phyloP scores from a whole-genome alignment of 2,113 vertebrate species.

The Hippotragus niger region DNA sequence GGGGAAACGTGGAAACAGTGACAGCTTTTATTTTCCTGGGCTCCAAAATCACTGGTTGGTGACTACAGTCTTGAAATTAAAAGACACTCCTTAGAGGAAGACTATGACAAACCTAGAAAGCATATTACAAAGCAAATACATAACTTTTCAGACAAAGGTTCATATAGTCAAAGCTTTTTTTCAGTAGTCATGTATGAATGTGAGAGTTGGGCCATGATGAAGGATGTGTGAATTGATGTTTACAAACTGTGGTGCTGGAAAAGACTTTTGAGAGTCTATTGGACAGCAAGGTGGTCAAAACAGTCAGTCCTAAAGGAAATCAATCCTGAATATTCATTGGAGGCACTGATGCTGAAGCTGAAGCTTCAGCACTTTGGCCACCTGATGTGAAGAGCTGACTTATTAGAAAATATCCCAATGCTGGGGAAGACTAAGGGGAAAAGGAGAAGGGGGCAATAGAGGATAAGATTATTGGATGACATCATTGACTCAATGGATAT shows the following conservation, averaged over 20 bases:
- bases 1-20: neutral
- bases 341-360: neutral
- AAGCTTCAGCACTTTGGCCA: neutral
- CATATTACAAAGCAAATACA: neutral
- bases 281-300: neutral
- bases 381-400: neutral
- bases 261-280: neutral
- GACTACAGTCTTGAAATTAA: neutral
- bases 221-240: neutral
- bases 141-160: neutral
- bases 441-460: neutral
- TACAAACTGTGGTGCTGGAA: neutral
- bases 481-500: neutral
- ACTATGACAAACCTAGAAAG: neutral
- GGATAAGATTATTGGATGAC: neutral
- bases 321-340: neutral
- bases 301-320: neutral
- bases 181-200: neutral
- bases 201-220: neutral
- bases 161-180: neutral
- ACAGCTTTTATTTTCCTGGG: neutral
- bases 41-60: neutral
- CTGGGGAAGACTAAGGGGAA: neutral
- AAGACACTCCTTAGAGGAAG: neutral
- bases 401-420: neutral